Percentiles rank a stretch among this genome's conserved stretches.
phyloP scores from a whole-genome alignment of 2,888 invertebrate species.

The Aspidapion aeneum region DNA sequence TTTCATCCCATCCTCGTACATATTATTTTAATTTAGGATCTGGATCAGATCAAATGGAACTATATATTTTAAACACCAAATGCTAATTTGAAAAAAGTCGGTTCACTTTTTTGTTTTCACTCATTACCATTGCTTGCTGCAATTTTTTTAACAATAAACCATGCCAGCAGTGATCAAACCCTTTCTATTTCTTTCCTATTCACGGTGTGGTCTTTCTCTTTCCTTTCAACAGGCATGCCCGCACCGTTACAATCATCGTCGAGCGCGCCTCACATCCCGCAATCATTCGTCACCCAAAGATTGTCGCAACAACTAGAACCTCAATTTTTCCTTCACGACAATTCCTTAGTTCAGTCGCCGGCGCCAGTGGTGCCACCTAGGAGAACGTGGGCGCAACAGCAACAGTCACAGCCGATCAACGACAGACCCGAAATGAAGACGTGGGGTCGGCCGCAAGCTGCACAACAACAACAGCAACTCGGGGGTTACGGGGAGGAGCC shows the following conservation, averaged over 20 bases:
- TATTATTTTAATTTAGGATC: no score
- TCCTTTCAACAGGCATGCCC: not conserved
- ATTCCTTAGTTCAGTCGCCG: constrained; percentile 40
- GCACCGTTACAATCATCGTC: constrained; percentile 43
- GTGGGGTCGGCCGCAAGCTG: constrained; percentile 43
- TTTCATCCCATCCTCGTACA: no score
- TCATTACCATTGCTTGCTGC: no score
- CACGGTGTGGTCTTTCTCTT: not conserved
- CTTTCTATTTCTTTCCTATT: not conserved
- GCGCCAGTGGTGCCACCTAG: constrained; percentile 53
- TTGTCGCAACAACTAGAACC: constrained; percentile 45
- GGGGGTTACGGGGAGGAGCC: constrained; percentile 17
- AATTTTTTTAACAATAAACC: no score
- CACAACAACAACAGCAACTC: constrained; percentile 23
- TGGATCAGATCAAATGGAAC: no score
- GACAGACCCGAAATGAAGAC: constrained; percentile 39
- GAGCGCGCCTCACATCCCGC: constrained; percentile 50
- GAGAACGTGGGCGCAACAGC: constrained; percentile 59
- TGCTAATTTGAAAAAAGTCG: no score
- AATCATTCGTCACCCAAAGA: constrained; percentile 54
- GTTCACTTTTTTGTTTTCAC: no score
- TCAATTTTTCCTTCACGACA: constrained; percentile 77
- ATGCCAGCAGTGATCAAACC: no score
- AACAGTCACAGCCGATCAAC: constrained; percentile 11
- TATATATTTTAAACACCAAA: no score